Percentiles rank a stretch among this genome's conserved stretches.
These are phyloP conservation scores for Cryptoblepharus egeriae DNA, from an alignment of 2,797 vertebrate species.

Conservation along the genomic window DNA sequence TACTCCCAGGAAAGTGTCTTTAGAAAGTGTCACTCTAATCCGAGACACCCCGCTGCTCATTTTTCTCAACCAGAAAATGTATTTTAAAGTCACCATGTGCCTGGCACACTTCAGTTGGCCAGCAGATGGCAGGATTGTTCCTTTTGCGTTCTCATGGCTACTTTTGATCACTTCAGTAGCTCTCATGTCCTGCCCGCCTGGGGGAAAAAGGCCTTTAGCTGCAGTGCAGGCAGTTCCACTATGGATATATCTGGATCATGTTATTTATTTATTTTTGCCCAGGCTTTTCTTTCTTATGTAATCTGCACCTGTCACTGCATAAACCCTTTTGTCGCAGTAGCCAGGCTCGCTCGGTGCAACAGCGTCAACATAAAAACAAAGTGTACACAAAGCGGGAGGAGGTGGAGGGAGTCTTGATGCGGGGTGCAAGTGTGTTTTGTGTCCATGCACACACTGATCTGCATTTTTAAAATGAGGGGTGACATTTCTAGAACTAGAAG, in stretches of 20 bases:
- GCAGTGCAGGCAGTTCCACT: constrained; percentile 1
- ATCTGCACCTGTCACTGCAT: not conserved
- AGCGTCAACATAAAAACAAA: not conserved
- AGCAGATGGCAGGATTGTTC: constrained; percentile 29
- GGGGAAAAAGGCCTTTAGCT: not conserved
- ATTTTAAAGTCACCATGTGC: not conserved
- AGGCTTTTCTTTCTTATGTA: constrained; percentile 13
- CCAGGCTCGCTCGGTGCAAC: not conserved
- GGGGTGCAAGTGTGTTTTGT: too few relatives aligned
- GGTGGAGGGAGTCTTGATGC: not conserved
- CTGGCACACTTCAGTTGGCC: not conserved
- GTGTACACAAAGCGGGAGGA: not conserved
- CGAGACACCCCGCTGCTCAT: too few relatives aligned
- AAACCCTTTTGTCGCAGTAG: not conserved
- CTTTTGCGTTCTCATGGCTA: not conserved
- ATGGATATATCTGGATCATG: not conserved
- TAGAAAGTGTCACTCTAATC: too few relatives aligned
- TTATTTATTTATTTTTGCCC: constrained; percentile 8
- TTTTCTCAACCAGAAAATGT: not conserved
- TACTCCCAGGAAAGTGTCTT: too few relatives aligned
- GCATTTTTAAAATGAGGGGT: not conserved
- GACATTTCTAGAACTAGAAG: not conserved
- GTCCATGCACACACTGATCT: not conserved
- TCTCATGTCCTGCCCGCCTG: not conserved
- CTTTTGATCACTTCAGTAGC: not conserved